These are phyloP conservation scores for Rhabditophanes sp. DNA, from an alignment of 2,888 invertebrate genomes.

Conservation along the genomic window DNA sequence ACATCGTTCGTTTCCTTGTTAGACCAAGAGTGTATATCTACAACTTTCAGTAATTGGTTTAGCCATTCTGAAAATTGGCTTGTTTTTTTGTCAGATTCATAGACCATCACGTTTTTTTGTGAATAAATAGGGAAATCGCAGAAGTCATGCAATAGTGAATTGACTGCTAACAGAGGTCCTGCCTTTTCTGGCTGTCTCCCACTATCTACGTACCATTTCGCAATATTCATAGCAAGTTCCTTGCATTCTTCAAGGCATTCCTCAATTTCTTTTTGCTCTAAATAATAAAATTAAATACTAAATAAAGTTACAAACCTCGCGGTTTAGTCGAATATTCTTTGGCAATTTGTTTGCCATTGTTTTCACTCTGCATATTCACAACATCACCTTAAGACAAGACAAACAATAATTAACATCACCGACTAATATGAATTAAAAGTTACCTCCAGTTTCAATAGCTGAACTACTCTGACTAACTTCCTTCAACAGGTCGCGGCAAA, in stretches of 20 bases:
- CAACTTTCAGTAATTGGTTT: constrained; percentile 12
- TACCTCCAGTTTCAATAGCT: constrained; percentile 12
- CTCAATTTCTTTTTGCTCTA: constrained; percentile 35
- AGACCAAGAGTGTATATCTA: constrained; percentile 18
- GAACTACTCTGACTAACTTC: constrained; percentile 16
- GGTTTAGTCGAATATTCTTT: constrained; percentile 9
- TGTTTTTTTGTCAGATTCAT: constrained; percentile 1
- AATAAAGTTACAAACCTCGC: constrained; percentile 2
- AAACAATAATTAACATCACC: too few relatives aligned
- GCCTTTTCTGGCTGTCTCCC: constrained; percentile 12
- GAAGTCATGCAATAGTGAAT: constrained; percentile 21
- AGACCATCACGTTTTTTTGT: constrained; percentile 3
- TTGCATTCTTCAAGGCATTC: constrained; percentile 23
- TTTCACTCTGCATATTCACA: too few relatives aligned
- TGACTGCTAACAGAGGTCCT: constrained; percentile 14
- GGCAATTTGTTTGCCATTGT: constrained; percentile 4
- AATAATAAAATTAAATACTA: constrained; percentile 6
- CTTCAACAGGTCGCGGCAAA: constrained; percentile 11
- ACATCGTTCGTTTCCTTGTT: constrained; percentile 14
- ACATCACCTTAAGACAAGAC: too few relatives aligned
- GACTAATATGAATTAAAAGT: constrained; percentile 5
- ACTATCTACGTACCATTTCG: constrained; percentile 18
- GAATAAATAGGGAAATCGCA: constrained; percentile 35
- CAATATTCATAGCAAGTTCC: constrained; percentile 16
- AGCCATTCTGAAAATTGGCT: constrained; percentile 11